Percentiles rank a stretch among this genome's conserved stretches.
Conservation (phyloP, 1,140 invertebrate genomes). For the Nixonia krombeini region DNA sequence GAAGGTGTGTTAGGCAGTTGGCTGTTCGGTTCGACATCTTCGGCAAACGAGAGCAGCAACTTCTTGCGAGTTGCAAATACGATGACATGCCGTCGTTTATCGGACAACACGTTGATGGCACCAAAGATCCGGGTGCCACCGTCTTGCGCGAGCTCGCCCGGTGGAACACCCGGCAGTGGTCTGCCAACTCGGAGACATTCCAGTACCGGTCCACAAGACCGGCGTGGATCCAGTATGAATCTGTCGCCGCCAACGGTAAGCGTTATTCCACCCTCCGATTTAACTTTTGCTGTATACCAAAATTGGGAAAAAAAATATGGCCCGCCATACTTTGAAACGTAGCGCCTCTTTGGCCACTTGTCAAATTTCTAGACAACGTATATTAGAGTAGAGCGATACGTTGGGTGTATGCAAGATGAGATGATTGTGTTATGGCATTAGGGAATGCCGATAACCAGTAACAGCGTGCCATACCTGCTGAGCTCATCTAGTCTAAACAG, state of each 20-base stretch:
- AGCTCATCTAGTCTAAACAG: conserved; percentile 85
- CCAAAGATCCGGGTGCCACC: conserved; percentile 88
- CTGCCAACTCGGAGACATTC: conserved; percentile 89
- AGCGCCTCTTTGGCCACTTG: too few species aligned
- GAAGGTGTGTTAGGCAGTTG: conserved; percentile 78
- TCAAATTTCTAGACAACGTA: too few species aligned
- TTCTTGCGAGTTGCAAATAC: conserved; percentile 86
- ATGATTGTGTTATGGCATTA: too few species aligned
- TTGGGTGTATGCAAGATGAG: too few species aligned
- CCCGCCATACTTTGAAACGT: too few species aligned
- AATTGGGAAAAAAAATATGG: too few species aligned
- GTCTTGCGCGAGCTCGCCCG: conserved; percentile 88
- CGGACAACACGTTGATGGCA: conserved; percentile 92
- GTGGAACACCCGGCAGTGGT: conserved; percentile 84
- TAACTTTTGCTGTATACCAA: too few species aligned
- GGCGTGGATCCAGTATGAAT: conserved; percentile 87
- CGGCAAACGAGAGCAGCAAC: conserved; percentile 84
- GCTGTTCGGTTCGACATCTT: conserved; percentile 81
- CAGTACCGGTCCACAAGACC: conserved; percentile 89
- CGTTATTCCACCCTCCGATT: too few species aligned
- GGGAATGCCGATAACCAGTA: conserved; percentile 91
- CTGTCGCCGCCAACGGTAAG: conserved; percentile 89
- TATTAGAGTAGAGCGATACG: too few species aligned
- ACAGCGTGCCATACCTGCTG: conserved; percentile 86
- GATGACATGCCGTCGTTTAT: conserved; percentile 87